phyloP scores from a whole-genome alignment of 2,113 vertebrate species.

The Burhinus oedicnemus region DNA sequence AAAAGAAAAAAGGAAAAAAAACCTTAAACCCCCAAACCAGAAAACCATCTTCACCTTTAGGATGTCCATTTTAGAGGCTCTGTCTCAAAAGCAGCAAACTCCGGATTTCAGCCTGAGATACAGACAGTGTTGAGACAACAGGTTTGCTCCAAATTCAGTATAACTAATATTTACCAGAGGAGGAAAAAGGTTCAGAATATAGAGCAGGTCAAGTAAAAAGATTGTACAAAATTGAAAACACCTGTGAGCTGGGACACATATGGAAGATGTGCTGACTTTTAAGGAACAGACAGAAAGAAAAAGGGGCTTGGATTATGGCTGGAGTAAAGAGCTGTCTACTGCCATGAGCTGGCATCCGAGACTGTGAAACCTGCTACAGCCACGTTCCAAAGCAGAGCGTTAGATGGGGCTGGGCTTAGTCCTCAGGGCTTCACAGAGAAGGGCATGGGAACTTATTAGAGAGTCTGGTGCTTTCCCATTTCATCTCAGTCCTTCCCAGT shows the following conservation, averaged over 20 bases:
- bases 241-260: neutral
- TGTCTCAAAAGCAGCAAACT: neutral
- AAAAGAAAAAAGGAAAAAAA: neutral
- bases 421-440: neutral
- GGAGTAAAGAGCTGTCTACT: neutral
- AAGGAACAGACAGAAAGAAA: neutral
- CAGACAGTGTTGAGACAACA: neutral
- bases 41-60: neutral
- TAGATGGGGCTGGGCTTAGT: neutral
- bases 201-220: constrained; percentile 10
- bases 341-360: neutral
- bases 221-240: neutral
- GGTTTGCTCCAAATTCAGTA: neutral
- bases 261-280: neutral
- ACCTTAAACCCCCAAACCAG: neutral
- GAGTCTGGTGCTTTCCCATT: neutral
- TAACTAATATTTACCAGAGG: neutral
- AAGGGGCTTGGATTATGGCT: neutral
- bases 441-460: neutral
- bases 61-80: neutral
- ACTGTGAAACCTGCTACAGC: neutral
- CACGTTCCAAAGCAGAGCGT: neutral
- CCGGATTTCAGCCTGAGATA: neutral
- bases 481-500: neutral
- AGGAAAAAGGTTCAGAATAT: neutral